Evolutionary conservation across 2,113 vertebrate species (phyloP).

Genomic region (Pangasianodon hypophthalmus): DNA sequence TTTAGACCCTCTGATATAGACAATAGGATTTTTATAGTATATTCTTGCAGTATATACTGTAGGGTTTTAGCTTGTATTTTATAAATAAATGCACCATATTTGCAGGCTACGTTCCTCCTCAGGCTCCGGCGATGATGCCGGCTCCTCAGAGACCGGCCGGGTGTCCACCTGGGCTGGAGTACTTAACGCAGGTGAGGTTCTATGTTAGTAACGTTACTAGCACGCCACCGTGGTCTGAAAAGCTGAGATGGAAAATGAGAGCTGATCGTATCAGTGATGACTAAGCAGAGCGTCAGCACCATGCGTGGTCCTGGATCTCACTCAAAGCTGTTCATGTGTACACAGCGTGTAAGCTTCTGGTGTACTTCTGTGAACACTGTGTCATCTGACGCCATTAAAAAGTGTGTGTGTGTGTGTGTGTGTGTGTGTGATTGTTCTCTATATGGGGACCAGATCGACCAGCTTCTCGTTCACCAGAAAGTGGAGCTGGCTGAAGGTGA

Average conservation of each 20-base stretch:
- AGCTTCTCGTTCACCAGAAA: conserved; percentile 84
- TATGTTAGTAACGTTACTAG: not conserved
- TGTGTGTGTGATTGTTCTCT: not conserved
- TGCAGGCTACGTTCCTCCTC: conserved; percentile 40
- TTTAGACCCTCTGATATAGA: not conserved
- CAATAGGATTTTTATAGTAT: not conserved
- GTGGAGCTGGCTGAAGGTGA: conserved; percentile 83
- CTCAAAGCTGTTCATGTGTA: not conserved
- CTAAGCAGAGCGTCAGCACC: conserved; percentile 4
- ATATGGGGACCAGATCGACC: conserved; percentile 75
- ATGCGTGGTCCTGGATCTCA: not conserved
- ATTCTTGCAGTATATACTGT: not conserved
- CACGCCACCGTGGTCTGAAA: not conserved
- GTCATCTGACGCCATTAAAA: not conserved
- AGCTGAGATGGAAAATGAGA: not conserved
- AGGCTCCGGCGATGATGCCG: conserved; percentile 45
- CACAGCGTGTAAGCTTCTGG: not conserved
- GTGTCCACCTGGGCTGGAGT: conserved; percentile 66
- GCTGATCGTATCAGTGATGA: conserved; percentile 22
- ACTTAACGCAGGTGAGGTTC: conserved; percentile 56
- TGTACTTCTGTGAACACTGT: not conserved
- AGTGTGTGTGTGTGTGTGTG: not conserved
- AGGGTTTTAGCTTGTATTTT: not conserved
- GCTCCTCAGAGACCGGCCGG: conserved; percentile 44
- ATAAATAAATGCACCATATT: not conserved